These are phyloP conservation scores for Pholis gunnellus DNA, from an alignment of 2,113 vertebrate genomes.

Conservation along the genomic window DNA sequence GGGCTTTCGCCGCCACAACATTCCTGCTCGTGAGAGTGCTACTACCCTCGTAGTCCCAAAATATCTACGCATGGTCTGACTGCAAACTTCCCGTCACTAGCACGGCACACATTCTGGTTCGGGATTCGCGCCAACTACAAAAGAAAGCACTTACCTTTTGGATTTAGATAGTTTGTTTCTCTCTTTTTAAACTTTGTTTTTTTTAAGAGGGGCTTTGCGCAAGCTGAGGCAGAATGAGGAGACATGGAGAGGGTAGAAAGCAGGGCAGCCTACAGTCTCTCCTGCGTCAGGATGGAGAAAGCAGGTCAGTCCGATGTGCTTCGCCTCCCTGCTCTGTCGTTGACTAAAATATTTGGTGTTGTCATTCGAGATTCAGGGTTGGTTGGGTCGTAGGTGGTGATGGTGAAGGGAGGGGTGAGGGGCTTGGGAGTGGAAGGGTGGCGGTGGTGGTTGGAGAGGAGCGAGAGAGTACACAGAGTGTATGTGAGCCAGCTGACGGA, in stretches of 20 bases:
- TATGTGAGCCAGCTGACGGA: conserved; percentile 69
- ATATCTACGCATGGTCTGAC: conserved; percentile 34
- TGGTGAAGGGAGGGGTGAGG: conserved; percentile 31
- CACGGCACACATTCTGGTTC: conserved; percentile 12
- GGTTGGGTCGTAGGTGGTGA: conserved; percentile 11
- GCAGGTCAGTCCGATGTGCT: conserved; percentile 84
- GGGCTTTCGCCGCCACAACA: conserved; percentile 22
- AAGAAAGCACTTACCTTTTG: conserved; percentile 71
- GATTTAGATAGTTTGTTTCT: background rate
- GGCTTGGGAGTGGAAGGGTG: conserved; percentile 30
- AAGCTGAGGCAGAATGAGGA: conserved; percentile 31
- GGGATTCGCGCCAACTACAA: conserved; percentile 20
- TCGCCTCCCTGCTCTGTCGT: conserved; percentile 84
- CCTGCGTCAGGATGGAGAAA: conserved; percentile 68
- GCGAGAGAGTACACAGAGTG: conserved; percentile 61
- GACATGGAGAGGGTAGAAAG: background rate
- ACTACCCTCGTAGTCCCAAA: conserved; percentile 21
- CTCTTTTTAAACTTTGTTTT: conserved; percentile 34
- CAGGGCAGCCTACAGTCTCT: conserved; percentile 36
- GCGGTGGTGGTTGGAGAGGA: conserved; percentile 22
- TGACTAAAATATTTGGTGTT: conserved; percentile 80
- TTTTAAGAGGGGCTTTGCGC: conserved; percentile 19
- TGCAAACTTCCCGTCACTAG: conserved; percentile 48
- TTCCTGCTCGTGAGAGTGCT: conserved; percentile 8
- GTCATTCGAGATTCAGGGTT: conserved; percentile 77